Percentiles rank a stretch among this genome's conserved stretches.
Evolutionary conservation across 2,797 vertebrate genomes (phyloP).

Genomic region (Crenichthys baileyi): DNA sequence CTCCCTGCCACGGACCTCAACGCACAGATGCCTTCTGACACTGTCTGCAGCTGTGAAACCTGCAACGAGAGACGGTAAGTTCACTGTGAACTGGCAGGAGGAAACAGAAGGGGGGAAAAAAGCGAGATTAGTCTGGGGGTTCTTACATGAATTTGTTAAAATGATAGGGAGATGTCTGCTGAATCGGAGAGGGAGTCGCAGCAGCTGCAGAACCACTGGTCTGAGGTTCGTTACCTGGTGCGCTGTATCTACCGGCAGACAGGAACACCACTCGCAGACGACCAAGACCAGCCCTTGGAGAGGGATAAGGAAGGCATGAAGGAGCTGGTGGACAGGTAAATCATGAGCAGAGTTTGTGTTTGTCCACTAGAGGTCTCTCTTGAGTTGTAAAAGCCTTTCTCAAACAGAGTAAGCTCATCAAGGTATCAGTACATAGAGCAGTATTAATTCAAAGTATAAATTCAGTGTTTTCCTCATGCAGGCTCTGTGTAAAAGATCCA

Average conservation of each 20-base stretch:
- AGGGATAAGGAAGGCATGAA: constrained; percentile 96
- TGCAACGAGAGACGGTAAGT: constrained; percentile 93
- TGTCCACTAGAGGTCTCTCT: constrained; percentile 59
- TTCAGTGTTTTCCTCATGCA: constrained; percentile 48
- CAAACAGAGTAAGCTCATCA: background rate
- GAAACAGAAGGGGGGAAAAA: background rate
- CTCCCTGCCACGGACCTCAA: constrained; percentile 86
- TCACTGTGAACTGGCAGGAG: background rate
- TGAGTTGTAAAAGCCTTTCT: constrained; percentile 9
- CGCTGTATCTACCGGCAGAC: constrained; percentile 97
- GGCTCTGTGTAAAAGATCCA: constrained; percentile 96
- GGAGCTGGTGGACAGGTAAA: constrained; percentile 94
- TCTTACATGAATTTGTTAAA: background rate
- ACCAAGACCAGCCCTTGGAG: constrained; percentile 92
- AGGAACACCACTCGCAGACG: constrained; percentile 91
- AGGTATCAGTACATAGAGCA: background rate
- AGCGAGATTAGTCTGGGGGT: background rate
- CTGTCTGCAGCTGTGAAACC: constrained; percentile 91
- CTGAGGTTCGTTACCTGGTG: constrained; percentile 95
- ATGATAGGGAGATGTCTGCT: constrained; percentile 89
- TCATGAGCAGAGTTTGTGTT: background rate
- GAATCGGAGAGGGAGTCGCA: constrained; percentile 94
- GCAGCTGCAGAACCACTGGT: constrained; percentile 98
- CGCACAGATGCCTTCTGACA: constrained; percentile 82
- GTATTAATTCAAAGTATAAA: background rate